Evolutionary conservation across 1,140 invertebrate genomes (phyloP).

Genomic region (Periplaneta americana): DNA sequence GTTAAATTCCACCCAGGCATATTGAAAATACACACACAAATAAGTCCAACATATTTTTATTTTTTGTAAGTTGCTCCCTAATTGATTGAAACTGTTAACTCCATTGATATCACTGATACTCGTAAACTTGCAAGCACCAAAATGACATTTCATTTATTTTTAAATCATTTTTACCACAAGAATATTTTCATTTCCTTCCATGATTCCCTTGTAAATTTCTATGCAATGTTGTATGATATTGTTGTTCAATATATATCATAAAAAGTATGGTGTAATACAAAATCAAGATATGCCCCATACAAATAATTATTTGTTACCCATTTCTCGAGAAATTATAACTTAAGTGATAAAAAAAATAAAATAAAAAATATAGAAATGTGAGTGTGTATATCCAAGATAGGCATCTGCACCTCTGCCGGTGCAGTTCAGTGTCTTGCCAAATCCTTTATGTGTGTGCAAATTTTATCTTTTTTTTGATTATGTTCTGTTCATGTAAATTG

Average conservation of each 20-base stretch:
- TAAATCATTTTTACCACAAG: background rate
- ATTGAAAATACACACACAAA: background rate
- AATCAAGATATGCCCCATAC: background rate
- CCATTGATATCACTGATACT: background rate
- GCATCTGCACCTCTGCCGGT: background rate
- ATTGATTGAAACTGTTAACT: background rate
- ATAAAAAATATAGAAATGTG: background rate
- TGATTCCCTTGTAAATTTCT: slow-evolving; percentile 2
- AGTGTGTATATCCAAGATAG: background rate
- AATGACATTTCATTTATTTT: background rate
- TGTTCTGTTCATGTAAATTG: slow-evolving; percentile 4
- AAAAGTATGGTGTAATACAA: background rate
- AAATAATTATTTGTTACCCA: background rate
- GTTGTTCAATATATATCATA: background rate
- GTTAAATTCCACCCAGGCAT: background rate
- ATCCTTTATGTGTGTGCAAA: background rate
- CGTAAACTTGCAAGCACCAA: background rate
- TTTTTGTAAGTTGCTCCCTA: background rate
- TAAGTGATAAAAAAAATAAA: background rate
- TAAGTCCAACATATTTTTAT: background rate
- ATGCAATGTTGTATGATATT: slow-evolving; percentile 6
- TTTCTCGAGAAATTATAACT: background rate
- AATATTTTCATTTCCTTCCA: background rate
- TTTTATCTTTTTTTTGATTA: background rate
- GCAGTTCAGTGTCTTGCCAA: background rate